Evolutionary conservation across 2,888 invertebrate genomes (phyloP).

Genomic region (Embidobia sp.): DNA sequence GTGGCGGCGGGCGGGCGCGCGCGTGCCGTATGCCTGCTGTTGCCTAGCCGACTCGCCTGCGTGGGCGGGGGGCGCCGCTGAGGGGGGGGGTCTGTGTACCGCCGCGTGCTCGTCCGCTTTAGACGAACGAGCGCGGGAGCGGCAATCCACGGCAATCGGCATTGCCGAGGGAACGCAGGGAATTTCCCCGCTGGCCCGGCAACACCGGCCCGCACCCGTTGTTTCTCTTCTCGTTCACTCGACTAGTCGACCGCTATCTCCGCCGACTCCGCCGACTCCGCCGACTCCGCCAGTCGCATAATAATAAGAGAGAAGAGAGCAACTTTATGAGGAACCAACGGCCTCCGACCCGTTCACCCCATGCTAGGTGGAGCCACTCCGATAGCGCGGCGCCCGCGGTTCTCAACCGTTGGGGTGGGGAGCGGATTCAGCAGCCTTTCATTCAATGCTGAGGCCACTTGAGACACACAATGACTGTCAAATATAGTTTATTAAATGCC

Average conservation of each 20-base stretch:
- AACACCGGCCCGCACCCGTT: background rate
- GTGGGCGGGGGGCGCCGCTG: background rate
- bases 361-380: conserved; percentile 80
- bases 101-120: conserved; percentile 37
- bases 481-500: conserved; percentile 44
- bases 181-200: conserved; percentile 19
- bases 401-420: conserved; percentile 66
- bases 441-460: conserved; percentile 50
- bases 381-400: conserved; percentile 77
- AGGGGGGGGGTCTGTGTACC: conserved; percentile 1
- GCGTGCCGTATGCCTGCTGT: conserved; percentile 63
- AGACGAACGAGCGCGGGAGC: background rate
- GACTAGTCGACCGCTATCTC: conserved; percentile 67
- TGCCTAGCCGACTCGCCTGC: too few relatives aligned
- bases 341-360: conserved; percentile 81
- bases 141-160: too few relatives aligned
- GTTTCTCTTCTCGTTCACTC: conserved; percentile 27
- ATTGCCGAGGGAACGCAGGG: too few relatives aligned
- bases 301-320: conserved; percentile 79
- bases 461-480: conserved; percentile 44
- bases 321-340: conserved; percentile 81
- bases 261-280: too few relatives aligned
- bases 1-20: conserved; percentile 70
- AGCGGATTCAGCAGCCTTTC: conserved; percentile 12
- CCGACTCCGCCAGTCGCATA: conserved; percentile 76